Percentiles rank a stretch among this genome's conserved stretches.
phyloP scores from a whole-genome alignment of 2,797 vertebrate genomes.

The Brachymystax lenok region DNA sequence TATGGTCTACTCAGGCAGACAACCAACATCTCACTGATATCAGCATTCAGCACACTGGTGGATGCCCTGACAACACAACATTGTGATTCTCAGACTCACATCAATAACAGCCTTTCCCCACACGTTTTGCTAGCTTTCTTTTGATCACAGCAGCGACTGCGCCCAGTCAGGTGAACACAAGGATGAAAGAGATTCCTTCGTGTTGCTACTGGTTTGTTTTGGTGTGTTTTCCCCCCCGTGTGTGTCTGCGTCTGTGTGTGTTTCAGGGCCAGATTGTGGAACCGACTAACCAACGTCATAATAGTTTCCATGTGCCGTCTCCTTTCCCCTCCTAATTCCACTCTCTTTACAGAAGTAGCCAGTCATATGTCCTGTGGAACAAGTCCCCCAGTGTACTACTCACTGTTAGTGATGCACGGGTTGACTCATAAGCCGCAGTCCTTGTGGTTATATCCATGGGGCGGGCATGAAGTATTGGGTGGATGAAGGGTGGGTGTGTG shows the following conservation, averaged over 20 bases:
- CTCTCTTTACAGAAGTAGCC: constrained; percentile 15
- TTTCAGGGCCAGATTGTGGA: not conserved
- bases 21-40: not conserved
- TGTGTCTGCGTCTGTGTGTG: not conserved
- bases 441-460: no score
- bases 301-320: constrained; percentile 31
- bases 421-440: no score
- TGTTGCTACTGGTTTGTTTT: constrained; percentile 3
- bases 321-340: not conserved
- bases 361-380: constrained; percentile 26
- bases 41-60: not conserved
- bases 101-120: not conserved
- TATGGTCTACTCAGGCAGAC: not conserved
- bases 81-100: not conserved
- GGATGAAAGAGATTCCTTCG: not conserved
- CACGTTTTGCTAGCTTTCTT: not conserved
- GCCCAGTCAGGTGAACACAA: not conserved
- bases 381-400: no score
- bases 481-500: no score
- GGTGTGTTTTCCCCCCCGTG: not conserved
- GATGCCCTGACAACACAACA: not conserved
- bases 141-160: not conserved
- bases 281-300: not conserved
- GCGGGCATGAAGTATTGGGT: no score
- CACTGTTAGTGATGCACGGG: no score